phyloP scores from a whole-genome alignment of 2,888 invertebrate species.

The Leptopilina syphax region DNA sequence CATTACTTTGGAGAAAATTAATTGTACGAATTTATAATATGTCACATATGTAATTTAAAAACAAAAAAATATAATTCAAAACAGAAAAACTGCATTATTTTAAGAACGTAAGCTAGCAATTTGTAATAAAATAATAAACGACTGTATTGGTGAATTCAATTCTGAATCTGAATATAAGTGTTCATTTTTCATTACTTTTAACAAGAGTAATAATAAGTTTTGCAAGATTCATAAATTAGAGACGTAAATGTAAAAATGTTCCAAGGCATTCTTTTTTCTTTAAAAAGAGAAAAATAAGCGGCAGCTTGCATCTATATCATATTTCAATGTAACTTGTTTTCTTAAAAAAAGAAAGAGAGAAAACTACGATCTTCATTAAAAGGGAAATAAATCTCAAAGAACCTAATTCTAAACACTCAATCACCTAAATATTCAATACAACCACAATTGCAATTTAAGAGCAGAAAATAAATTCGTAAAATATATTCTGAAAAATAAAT shows the following conservation, averaged over 20 bases:
- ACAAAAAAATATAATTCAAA: background rate
- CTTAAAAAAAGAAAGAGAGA: background rate
- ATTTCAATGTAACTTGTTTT: constrained; percentile 11
- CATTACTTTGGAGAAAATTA: background rate
- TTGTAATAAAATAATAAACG: background rate
- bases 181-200: background rate
- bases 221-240: constrained; percentile 15
- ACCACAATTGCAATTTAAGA: no score
- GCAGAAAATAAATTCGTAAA: no score
- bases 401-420: background rate
- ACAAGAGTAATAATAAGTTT: constrained; percentile 18
- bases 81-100: no score
- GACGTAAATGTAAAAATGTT: constrained; percentile 6
- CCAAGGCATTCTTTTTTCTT: background rate
- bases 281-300: background rate
- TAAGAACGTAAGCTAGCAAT: background rate
- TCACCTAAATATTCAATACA: background rate
- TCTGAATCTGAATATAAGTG: constrained; percentile 1
- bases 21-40: background rate
- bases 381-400: background rate
- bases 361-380: background rate
- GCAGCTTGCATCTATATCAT: background rate
- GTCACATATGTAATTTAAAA: background rate
- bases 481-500: no score
- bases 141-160: background rate